Percentiles rank a stretch among this genome's conserved stretches.
Conservation (phyloP, 2,113 vertebrate species). For the Zapornia atra region DNA sequence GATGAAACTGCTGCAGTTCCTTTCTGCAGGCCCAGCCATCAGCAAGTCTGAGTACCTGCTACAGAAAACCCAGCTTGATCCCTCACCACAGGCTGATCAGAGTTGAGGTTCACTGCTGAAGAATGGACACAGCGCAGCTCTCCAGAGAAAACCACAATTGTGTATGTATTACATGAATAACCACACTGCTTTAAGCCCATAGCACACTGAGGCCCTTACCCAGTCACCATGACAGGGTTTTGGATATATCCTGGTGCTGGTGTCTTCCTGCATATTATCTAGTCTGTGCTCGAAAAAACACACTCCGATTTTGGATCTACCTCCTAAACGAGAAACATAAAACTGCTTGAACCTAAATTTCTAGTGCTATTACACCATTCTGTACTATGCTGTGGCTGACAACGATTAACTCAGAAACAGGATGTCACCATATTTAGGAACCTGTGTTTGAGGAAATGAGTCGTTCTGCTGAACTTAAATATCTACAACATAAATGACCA, state of each 20-base stretch:
- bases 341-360: background rate
- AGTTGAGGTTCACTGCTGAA: background rate
- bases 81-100: background rate
- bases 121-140: too few relatives aligned
- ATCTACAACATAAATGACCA: background rate
- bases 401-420: background rate
- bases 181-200: background rate
- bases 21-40: background rate
- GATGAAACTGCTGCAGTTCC: background rate
- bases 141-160: background rate
- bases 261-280: background rate
- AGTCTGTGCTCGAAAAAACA: background rate
- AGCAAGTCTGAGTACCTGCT: background rate
- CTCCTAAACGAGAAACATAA: background rate
- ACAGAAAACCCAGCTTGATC: background rate
- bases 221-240: background rate
- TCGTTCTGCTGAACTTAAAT: background rate
- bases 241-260: background rate
- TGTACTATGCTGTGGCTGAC: background rate
- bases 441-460: background rate
- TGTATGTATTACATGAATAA: background rate
- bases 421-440: background rate
- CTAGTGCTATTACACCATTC: background rate
- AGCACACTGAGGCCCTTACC: background rate
- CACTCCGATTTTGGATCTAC: background rate